Percentiles rank a stretch among this genome's conserved stretches.
phyloP scores from a whole-genome alignment of 2,888 invertebrate species.

The Aphodius granarius region DNA sequence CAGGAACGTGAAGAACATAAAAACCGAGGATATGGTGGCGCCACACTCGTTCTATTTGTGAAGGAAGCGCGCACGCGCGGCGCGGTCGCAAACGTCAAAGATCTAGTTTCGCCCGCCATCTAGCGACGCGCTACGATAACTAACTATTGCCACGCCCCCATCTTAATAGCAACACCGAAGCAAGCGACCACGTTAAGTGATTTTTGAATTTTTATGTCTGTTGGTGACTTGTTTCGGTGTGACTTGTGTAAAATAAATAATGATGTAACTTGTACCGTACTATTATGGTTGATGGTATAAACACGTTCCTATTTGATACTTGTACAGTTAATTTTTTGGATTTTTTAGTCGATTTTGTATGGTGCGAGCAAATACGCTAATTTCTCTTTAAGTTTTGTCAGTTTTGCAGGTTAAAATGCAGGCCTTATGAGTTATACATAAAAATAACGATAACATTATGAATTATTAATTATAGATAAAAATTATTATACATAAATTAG shows the following conservation, averaged over 20 bases:
- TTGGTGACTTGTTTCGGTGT: not conserved
- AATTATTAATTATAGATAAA: too few relatives aligned
- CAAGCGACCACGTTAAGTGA: not conserved
- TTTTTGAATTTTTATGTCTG: not conserved
- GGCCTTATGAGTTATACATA: too few relatives aligned
- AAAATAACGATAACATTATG: too few relatives aligned
- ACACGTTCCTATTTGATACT: conserved; percentile 5
- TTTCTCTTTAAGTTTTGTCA: too few relatives aligned
- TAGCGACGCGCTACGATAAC: not conserved
- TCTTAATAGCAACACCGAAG: not conserved
- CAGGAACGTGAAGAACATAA: conserved; percentile 77
- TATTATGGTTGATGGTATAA: not conserved
- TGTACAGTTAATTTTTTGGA: too few relatives aligned
- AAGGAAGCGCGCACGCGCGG: conserved; percentile 22
- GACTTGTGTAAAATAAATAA: not conserved
- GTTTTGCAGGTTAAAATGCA: not conserved
- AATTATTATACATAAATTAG: too few relatives aligned
- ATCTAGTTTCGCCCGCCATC: not conserved
- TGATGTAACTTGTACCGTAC: conserved; percentile 1
- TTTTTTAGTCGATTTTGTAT: not conserved
- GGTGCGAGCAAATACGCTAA: not conserved
- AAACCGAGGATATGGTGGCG: conserved; percentile 56
- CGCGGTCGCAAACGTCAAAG: not conserved
- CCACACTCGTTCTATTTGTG: conserved; percentile 53
- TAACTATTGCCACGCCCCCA: not conserved